Base-by-base conservation (phyloP, 2,888 invertebrate species). In the Cephus runcator region DNA sequence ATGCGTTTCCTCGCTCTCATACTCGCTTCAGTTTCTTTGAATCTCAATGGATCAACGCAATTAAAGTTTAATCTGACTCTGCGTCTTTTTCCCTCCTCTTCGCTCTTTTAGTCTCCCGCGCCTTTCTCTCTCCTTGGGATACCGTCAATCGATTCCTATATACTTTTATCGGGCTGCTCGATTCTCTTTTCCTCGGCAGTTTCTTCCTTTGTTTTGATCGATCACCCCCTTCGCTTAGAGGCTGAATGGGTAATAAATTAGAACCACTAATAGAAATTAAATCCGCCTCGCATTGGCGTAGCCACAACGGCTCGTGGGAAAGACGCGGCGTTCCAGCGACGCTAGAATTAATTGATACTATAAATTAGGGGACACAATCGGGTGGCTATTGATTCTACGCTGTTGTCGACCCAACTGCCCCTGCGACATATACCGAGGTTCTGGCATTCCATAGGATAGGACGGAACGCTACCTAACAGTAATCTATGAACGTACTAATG, bases 331-430 rank as follows among this genome's bases (percentile, higher is more conserved):
- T 76, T 76, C 78, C 81, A 81, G 79, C 83, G 87, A 84, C 87
- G 87, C 86, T 87, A 82, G 87, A 90, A 90, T 90, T 90, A 90
- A 90, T 89, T 89, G 89, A 89, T 88, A 89, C 90, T 88, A 90
- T 90, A 90, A 90, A 90, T 90, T 89, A 90, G 88, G 88, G 88
- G 87, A 88, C 87, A 89, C 90, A 88, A 89, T 90, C 88, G 88
- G 87, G 87, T 83, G 86, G 85, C 88, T 87, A 89, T 89, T 86
- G 88, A 89, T 89, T 87, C 83, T 82, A 78, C 78, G 75, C 76
- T 76, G 71, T 76, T 56, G 75, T 74, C 77, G 75, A 73, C 30
- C 75, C 68, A 69, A 75, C 77, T 36, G 75, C 69, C 77, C 69
- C 77, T 56, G 15, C 75, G 40, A 74, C 40, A 34, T 73, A 75